These are phyloP conservation scores for Ricordea florida DNA, from an alignment of 92 coral and sea anemone genomes.

Conservation along the genomic window DNA sequence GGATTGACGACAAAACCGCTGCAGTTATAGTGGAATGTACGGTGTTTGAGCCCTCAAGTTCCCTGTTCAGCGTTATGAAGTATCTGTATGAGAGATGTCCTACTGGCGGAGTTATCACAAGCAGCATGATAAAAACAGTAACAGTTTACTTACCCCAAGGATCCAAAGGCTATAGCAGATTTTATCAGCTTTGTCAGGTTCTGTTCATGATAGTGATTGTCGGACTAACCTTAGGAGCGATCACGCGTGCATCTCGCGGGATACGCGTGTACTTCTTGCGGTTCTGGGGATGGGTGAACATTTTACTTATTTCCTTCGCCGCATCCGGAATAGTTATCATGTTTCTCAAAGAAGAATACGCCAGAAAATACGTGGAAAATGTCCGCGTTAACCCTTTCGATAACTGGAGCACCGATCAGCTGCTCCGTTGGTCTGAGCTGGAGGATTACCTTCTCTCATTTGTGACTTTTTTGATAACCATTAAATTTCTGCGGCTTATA, in stretches of 20 bases:
- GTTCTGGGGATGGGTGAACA: constrained; percentile 84
- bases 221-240: constrained; percentile 54
- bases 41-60: constrained; percentile 70
- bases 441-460: constrained; percentile 68
- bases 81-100: constrained; percentile 71
- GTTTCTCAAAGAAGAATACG: constrained; percentile 59
- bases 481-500: constrained; percentile 66
- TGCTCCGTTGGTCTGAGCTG: constrained; percentile 58
- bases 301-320: constrained; percentile 51
- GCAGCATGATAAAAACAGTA: constrained; percentile 32
- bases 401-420: constrained; percentile 65
- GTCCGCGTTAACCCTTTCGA: constrained; percentile 80
- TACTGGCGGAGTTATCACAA: constrained; percentile 65
- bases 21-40: constrained; percentile 83
- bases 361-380: constrained; percentile 63
- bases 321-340: constrained; percentile 54
- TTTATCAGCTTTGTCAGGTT: constrained; percentile 59
- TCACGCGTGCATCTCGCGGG: constrained; percentile 44
- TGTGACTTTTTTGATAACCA: constrained; percentile 65
- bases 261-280: constrained; percentile 61
- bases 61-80: constrained; percentile 64
- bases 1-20: constrained; percentile 86
- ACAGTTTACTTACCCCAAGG: constrained; percentile 61
- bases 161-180: constrained; percentile 36
- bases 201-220: constrained; percentile 51